Percentiles rank a stretch among this genome's conserved stretches.
Evolutionary conservation across 1,140 invertebrate genomes (phyloP).

Genomic region (Atta texana): DNA sequence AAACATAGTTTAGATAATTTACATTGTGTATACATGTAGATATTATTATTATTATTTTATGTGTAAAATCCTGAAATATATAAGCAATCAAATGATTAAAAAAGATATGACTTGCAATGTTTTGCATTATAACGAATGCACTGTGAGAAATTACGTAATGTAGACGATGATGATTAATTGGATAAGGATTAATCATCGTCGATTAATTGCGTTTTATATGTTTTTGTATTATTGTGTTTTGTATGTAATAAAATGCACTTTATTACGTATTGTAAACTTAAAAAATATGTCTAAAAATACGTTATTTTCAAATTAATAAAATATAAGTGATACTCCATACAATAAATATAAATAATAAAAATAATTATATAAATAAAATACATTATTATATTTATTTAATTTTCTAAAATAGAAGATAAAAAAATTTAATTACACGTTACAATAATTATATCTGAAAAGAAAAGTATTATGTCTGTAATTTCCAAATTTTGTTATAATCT

Average conservation of each 20-base stretch:
- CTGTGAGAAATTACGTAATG: not conserved
- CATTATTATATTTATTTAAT: not conserved
- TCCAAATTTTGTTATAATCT: not conserved
- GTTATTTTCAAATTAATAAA: not conserved
- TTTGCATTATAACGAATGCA: not conserved
- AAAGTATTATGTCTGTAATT: not conserved
- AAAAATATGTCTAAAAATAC: not conserved
- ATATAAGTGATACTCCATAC: not conserved
- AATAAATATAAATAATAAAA: not conserved
- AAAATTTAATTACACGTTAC: not conserved
- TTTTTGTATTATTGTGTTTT: not conserved
- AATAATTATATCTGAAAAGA: not conserved
- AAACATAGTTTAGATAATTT: too few relatives aligned
- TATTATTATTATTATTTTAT: too few relatives aligned
- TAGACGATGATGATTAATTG: conserved; percentile 5
- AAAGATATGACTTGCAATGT: not conserved
- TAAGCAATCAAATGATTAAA: not conserved
- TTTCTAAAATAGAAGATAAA: not conserved
- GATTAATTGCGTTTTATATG: not conserved
- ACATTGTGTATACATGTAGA: too few relatives aligned
- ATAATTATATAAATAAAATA: conserved; percentile 18
- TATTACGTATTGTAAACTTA: not conserved
- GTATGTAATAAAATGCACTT: not conserved
- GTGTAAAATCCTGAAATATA: not conserved
- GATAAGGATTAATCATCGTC: not conserved